Evolutionary conservation across 2,797 vertebrate genomes (phyloP).

Genomic region (Staurois parvus): DNA sequence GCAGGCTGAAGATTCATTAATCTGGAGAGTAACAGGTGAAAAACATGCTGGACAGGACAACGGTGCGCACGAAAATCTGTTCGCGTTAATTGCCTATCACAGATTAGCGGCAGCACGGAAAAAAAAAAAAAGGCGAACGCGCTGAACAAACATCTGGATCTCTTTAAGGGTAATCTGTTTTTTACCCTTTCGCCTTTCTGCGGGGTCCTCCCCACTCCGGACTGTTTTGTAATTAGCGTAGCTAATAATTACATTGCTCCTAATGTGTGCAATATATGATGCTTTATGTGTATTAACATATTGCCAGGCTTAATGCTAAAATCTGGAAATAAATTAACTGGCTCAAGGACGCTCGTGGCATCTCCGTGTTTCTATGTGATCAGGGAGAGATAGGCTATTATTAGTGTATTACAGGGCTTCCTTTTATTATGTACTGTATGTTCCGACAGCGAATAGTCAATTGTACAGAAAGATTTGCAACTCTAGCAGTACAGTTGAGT

Average conservation of each 20-base stretch:
- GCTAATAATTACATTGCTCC: slow-evolving; percentile 40
- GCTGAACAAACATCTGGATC: slow-evolving; percentile 65
- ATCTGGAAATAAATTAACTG: slow-evolving; percentile 32
- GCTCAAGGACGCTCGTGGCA: slow-evolving; percentile 23
- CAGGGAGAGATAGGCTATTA: not conserved
- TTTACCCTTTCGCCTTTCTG: slow-evolving; percentile 61
- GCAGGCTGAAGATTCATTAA: slow-evolving; percentile 23
- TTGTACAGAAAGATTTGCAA: too few species aligned
- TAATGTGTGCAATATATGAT: slow-evolving; percentile 22
- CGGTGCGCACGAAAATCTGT: slow-evolving; percentile 66
- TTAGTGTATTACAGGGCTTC: not conserved
- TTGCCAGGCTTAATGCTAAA: slow-evolving; percentile 5
- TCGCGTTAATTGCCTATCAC: slow-evolving; percentile 69
- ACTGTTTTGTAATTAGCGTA: slow-evolving; percentile 48
- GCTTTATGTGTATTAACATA: slow-evolving; percentile 40
- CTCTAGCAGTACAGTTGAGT: too few species aligned
- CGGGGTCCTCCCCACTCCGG: not conserved
- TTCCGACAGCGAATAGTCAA: too few species aligned
- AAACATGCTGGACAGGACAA: slow-evolving; percentile 65
- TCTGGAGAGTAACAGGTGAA: slow-evolving; percentile 57
- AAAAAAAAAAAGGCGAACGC: slow-evolving; percentile 53
- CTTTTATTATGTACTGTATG: not conserved
- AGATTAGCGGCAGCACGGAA: slow-evolving; percentile 58
- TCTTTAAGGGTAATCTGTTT: slow-evolving; percentile 68
- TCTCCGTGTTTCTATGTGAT: not conserved